A percentile compares a stretch with the other conserved stretches of the same genome.
phyloP scores from a whole-genome alignment of 2,797 vertebrate genomes.

The Spea hammondii region DNA sequence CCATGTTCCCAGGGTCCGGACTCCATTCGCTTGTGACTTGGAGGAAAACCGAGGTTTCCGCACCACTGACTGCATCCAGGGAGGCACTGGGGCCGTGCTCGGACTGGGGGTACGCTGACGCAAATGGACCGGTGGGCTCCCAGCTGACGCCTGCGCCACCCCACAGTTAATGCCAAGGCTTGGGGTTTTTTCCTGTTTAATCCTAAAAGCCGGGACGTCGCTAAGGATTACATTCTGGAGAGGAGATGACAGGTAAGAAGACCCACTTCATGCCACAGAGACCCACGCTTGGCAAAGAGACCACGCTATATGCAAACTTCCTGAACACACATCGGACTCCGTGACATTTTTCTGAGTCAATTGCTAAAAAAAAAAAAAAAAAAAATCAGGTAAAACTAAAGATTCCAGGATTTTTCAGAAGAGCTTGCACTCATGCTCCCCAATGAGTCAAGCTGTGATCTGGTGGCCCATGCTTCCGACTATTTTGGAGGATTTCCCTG shows the following conservation, averaged over 20 bases:
- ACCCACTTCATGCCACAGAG: neutral
- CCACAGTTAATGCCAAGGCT: neutral
- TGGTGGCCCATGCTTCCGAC: neutral
- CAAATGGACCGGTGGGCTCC: neutral
- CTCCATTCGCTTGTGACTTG: constrained; percentile 32
- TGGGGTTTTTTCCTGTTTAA: neutral
- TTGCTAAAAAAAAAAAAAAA: too few relatives aligned
- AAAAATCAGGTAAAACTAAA: too few relatives aligned
- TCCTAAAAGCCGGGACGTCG: neutral
- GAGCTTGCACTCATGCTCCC: too few relatives aligned
- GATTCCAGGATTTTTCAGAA: too few relatives aligned
- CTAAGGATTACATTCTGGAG: neutral
- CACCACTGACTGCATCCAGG: constrained; percentile 9
- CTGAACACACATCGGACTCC: neutral
- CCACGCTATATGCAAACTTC: neutral
- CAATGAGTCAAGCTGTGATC: neutral
- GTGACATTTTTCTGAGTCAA: neutral
- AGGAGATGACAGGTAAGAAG: neutral
- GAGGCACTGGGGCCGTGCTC: neutral
- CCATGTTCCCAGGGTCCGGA: constrained; percentile 36
- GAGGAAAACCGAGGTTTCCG: constrained; percentile 1
- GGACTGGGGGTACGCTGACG: neutral
- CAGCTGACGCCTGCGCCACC: neutral
- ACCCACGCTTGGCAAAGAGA: neutral
- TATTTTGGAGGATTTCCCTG: neutral